A percentile compares a stretch with the other conserved stretches of the same genome.
Conservation (phyloP, 2,113 vertebrate genomes). For the Lucifuga dentata region DNA sequence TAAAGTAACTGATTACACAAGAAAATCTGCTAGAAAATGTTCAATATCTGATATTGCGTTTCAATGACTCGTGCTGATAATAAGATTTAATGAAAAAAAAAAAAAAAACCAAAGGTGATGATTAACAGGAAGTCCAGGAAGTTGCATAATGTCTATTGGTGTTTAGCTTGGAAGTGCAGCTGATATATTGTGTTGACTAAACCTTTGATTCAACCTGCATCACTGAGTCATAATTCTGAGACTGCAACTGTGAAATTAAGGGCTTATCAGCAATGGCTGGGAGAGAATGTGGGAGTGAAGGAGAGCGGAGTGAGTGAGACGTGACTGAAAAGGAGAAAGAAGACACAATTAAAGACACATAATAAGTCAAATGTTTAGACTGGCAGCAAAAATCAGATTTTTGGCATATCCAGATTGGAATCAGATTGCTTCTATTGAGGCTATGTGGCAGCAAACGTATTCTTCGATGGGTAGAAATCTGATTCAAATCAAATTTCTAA, state of each 20-base stretch:
- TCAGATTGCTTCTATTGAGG: slow-evolving; percentile 41
- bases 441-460: not conserved
- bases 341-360: slow-evolving; percentile 1
- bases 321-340: not conserved
- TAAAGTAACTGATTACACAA: no score
- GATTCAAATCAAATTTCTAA: slow-evolving; percentile 58
- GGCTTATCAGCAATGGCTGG: slow-evolving; percentile 25
- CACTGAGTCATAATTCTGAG: slow-evolving; percentile 35
- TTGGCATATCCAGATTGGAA: slow-evolving; percentile 34
- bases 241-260: slow-evolving; percentile 28
- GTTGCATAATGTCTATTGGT: slow-evolving; percentile 31
- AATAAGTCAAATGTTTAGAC: slow-evolving; percentile 2
- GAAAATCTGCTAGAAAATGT: no score
- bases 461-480: slow-evolving; percentile 43
- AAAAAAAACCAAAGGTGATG: slow-evolving; percentile 30
- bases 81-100: slow-evolving; percentile 35
- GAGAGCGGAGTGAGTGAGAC: no score
- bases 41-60: no score
- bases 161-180: slow-evolving; percentile 24
- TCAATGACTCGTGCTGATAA: no score
- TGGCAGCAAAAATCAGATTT: slow-evolving; percentile 30
- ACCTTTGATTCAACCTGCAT: slow-evolving; percentile 28
- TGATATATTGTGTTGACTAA: slow-evolving; percentile 26
- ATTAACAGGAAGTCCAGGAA: slow-evolving; percentile 45
- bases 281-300: not conserved